These are phyloP conservation scores for Pyrochroa serraticornis DNA, from an alignment of 2,888 invertebrate genomes.

Conservation along the genomic window DNA sequence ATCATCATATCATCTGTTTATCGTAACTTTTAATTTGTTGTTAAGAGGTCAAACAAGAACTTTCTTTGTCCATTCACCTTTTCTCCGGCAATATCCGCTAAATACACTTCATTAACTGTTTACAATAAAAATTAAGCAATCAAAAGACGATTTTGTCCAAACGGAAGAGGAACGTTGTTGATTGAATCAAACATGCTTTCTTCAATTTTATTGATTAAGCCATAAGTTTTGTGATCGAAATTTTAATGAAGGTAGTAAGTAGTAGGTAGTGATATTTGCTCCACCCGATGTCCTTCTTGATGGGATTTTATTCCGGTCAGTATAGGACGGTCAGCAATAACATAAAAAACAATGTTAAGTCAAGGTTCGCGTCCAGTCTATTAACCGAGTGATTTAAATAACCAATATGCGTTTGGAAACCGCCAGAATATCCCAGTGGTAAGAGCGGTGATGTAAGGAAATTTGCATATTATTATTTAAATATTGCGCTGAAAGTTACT, in stretches of 20 bases:
- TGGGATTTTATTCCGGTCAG: conserved; percentile 31
- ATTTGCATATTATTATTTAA: conserved; percentile 6
- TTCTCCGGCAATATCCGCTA: background rate
- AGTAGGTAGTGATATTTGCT: conserved; percentile 22
- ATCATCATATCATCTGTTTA: conserved; percentile 26
- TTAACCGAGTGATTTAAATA: conserved; percentile 9
- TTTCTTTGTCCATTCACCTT: conserved; percentile 6
- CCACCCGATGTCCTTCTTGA: conserved; percentile 30
- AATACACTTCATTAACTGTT: background rate
- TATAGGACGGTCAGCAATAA: conserved; percentile 27
- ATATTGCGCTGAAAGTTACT: conserved; percentile 1
- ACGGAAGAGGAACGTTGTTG: no score
- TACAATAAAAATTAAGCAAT: background rate
- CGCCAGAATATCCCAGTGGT: background rate
- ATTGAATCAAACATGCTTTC: no score
- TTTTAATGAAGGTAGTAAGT: conserved; percentile 8
- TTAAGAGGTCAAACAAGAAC: conserved; percentile 2
- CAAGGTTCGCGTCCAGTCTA: conserved; percentile 27
- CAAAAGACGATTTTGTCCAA: no score
- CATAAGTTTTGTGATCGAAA: conserved; percentile 22
- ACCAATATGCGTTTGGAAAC: background rate
- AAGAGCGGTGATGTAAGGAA: background rate
- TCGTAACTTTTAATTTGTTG: conserved; percentile 18
- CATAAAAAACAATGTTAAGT: conserved; percentile 30
- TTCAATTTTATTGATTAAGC: conserved; percentile 17